These are phyloP conservation scores for Drosophila stalkeri DNA, from an alignment of 2,888 invertebrate genomes.

Conservation along the genomic window DNA sequence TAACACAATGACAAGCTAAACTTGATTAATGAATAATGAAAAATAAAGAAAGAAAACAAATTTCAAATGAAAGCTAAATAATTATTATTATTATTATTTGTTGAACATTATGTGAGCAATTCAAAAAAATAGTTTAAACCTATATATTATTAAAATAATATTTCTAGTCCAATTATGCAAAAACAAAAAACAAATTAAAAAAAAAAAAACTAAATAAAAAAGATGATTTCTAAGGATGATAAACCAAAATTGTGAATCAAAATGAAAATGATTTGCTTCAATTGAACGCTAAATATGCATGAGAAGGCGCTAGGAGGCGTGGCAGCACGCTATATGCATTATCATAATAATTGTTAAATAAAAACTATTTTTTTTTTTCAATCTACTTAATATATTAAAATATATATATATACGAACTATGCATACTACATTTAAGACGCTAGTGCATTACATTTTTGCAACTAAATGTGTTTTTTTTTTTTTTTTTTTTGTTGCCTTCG, in stretches of 20 bases:
- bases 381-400: constrained; percentile 25
- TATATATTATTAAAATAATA: constrained; percentile 49
- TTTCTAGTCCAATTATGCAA: constrained; percentile 75
- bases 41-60: constrained; percentile 2
- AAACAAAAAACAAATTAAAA: constrained; percentile 18
- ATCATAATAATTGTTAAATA: constrained; percentile 27
- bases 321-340: constrained; percentile 2
- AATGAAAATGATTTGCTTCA: constrained; percentile 40
- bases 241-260: constrained; percentile 63
- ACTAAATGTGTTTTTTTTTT: constrained; percentile 43
- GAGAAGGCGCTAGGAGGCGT: not conserved
- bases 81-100: constrained; percentile 39
- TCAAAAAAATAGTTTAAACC: constrained; percentile 25
- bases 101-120: constrained; percentile 50
- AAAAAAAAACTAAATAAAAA: constrained; percentile 11
- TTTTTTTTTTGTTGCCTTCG: constrained; percentile 57
- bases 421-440: constrained; percentile 44
- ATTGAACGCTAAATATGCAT: constrained; percentile 24
- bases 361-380: constrained; percentile 30
- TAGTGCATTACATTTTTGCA: constrained; percentile 44
- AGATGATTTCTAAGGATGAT: constrained; percentile 22
- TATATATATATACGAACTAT: constrained; percentile 16
- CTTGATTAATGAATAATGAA: constrained; percentile 23
- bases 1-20: constrained; percentile 30
- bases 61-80: constrained; percentile 32